These are phyloP conservation scores for Drosophila affinis DNA, from an alignment of 2,888 invertebrate species.

Conservation along the genomic window DNA sequence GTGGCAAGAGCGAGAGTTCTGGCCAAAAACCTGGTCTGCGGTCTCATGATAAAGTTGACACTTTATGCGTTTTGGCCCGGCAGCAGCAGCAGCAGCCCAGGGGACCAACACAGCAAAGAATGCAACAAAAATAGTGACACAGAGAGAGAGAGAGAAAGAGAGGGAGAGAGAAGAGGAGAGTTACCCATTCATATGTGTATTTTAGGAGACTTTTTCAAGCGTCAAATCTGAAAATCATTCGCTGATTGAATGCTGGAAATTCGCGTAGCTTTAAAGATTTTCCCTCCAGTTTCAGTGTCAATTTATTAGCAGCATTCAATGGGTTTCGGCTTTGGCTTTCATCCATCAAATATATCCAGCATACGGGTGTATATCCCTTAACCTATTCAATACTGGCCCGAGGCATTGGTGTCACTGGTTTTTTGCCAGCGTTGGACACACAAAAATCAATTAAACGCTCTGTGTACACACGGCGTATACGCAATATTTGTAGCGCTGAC, in stretches of 20 bases:
- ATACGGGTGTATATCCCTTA: not conserved
- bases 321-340: not conserved
- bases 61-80: slow-evolving; percentile 60
- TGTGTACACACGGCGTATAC: slow-evolving; percentile 22
- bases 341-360: not conserved
- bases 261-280: not conserved
- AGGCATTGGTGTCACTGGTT: not conserved
- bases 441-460: slow-evolving; percentile 30
- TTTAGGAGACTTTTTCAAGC: slow-evolving; percentile 34
- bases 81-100: slow-evolving; percentile 5
- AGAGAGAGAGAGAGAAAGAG: not conserved
- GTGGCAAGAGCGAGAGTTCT: slow-evolving; percentile 1
- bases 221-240: too few species aligned
- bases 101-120: slow-evolving; percentile 12
- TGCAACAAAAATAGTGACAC: slow-evolving; percentile 12
- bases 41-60: slow-evolving; percentile 69
- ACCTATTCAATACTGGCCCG: slow-evolving; percentile 14
- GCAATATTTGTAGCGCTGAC: slow-evolving; percentile 28
- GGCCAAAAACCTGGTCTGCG: slow-evolving; percentile 42
- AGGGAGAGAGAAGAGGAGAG: not conserved
- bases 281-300: not conserved
- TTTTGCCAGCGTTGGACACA: not conserved
- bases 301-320: not conserved
- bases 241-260: not conserved
- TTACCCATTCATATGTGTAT: slow-evolving; percentile 18